phyloP scores from a whole-genome alignment of 2,888 invertebrate species.

The Lasioglossum malachurum region DNA sequence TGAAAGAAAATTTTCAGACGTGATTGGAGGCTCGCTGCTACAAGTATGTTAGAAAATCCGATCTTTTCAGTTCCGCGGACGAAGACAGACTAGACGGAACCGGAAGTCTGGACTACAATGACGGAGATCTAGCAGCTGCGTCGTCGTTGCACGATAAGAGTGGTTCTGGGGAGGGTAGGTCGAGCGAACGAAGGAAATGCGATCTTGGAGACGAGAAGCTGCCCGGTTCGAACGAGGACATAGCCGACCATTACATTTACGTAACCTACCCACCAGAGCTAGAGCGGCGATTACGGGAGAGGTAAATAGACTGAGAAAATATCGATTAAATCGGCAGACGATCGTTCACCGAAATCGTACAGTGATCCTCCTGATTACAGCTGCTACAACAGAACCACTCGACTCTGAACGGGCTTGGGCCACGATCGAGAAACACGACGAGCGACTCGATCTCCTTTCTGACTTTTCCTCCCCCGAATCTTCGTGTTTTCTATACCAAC shows the following conservation, averaged over 20 bases:
- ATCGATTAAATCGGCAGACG: background rate
- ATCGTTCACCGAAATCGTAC: constrained; percentile 50
- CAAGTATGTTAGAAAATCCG: background rate
- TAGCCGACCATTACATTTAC: constrained; percentile 91
- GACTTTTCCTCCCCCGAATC: constrained; percentile 51
- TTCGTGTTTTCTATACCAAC: constrained; percentile 74
- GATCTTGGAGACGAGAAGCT: constrained; percentile 75
- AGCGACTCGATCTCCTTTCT: constrained; percentile 31
- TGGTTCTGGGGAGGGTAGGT: constrained; percentile 71
- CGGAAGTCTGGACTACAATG: constrained; percentile 74
- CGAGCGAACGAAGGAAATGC: constrained; percentile 75
- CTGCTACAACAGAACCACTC: constrained; percentile 93
- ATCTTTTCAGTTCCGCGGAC: constrained; percentile 88
- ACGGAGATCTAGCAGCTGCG: constrained; percentile 65
- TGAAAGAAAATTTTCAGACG: background rate
- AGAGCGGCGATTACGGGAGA: constrained; percentile 93
- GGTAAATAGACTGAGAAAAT: constrained; percentile 85
- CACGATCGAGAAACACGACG: constrained; percentile 26
- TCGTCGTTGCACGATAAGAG: constrained; percentile 75
- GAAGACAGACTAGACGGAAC: constrained; percentile 88
- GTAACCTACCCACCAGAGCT: constrained; percentile 95
- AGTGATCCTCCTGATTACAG: constrained; percentile 85
- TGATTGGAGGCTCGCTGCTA: background rate
- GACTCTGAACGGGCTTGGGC: constrained; percentile 60
- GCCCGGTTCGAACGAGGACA: constrained; percentile 75